Conservation (phyloP, 2,888 invertebrate species). For the Margaritifera margaritifera region DNA sequence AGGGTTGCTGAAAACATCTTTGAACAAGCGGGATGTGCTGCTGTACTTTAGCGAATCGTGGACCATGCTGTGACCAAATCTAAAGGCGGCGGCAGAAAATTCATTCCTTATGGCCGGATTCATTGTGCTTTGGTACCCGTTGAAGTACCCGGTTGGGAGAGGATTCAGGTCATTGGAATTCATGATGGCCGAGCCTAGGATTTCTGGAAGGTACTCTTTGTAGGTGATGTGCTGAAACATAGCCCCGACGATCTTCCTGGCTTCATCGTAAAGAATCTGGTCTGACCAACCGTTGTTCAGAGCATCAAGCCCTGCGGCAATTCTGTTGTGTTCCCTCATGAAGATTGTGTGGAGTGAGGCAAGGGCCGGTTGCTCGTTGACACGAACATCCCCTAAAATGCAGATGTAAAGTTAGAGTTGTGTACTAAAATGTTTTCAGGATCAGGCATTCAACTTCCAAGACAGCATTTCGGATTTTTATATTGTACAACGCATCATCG, state of each 20-base stretch:
- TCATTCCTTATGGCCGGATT: background rate
- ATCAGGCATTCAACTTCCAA: no score
- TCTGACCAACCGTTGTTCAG: background rate
- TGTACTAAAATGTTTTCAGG: no score
- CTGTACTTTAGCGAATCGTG: background rate
- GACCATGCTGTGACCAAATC: background rate
- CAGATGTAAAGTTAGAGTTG: background rate
- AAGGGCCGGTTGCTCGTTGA: background rate
- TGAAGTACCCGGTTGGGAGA: background rate
- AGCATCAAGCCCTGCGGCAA: background rate
- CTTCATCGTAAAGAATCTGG: conserved; percentile 4
- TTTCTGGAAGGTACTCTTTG: conserved; percentile 1
- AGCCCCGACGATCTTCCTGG: conserved; percentile 6
- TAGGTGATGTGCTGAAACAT: conserved; percentile 2
- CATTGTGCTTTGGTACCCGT: background rate
- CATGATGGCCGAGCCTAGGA: background rate
- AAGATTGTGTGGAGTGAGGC: conserved; percentile 4
- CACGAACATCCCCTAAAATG: conserved; percentile 7
- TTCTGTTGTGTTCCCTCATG: conserved; percentile 6
- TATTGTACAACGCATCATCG: no score
- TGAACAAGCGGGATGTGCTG: background rate
- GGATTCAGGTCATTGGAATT: conserved; percentile 1
- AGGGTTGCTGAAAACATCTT: background rate
- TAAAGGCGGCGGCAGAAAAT: background rate
- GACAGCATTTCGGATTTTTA: no score